phyloP scores from a whole-genome alignment of 1,140 invertebrate species.

The Philaenus spumarius region DNA sequence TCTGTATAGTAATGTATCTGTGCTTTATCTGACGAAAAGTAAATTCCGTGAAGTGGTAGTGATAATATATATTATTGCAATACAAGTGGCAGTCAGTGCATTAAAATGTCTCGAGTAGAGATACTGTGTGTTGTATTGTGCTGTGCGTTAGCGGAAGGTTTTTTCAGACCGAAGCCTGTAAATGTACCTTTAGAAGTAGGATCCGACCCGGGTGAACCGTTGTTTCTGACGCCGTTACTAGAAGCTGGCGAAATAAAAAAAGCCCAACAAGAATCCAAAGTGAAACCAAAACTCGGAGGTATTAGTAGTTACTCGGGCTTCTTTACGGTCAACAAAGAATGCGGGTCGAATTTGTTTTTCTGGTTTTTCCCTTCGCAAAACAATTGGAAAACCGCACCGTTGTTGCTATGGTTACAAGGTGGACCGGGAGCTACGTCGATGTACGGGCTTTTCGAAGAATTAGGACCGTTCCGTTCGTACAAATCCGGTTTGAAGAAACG shows the following conservation, averaged over 20 bases:
- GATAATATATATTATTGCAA: too few species aligned
- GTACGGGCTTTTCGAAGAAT: slow-evolving; percentile 64
- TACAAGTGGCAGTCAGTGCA: too few species aligned
- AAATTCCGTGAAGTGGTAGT: too few species aligned
- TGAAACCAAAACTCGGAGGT: slow-evolving; percentile 9
- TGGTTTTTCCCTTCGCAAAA: slow-evolving; percentile 63
- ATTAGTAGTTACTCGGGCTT: slow-evolving; percentile 51
- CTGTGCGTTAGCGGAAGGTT: background rate
- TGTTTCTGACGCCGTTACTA: slow-evolving; percentile 24
- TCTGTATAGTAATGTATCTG: too few species aligned
- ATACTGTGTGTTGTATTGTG: too few species aligned
- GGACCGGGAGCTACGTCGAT: slow-evolving; percentile 62
- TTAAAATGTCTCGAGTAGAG: too few species aligned
- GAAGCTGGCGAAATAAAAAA: slow-evolving; percentile 14
- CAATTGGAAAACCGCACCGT: slow-evolving; percentile 45
- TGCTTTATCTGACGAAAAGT: too few species aligned
- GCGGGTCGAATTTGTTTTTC: slow-evolving; percentile 57
- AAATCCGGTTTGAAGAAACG: slow-evolving; percentile 2
- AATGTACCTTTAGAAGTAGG: background rate
- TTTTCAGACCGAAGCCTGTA: background rate
- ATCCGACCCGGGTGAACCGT: background rate
- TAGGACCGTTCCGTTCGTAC: slow-evolving; percentile 32
- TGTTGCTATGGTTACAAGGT: slow-evolving; percentile 69
- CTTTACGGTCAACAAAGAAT: slow-evolving; percentile 58
- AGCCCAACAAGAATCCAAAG: slow-evolving; percentile 15